Conservation (phyloP, 2,797 vertebrate genomes). For the Prunella strophiata region DNA sequence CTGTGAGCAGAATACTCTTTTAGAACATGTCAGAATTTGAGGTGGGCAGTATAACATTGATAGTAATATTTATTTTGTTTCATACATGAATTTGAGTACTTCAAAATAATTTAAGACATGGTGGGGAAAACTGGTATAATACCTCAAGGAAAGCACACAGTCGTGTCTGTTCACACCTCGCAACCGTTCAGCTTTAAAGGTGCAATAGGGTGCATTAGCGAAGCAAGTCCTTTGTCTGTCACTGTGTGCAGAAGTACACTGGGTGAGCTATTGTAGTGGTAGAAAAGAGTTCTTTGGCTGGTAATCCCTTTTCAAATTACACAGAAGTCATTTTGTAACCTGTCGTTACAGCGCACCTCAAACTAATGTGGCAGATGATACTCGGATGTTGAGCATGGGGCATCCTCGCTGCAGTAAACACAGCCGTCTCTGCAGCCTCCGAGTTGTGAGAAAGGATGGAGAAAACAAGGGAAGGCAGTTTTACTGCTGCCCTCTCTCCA, state of each 20-base stretch:
- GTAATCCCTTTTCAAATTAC: background rate
- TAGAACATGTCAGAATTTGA: background rate
- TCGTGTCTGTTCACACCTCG: background rate
- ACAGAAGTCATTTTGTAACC: conserved; percentile 65
- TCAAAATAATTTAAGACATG: background rate
- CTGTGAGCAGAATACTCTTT: background rate
- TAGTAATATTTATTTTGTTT: background rate
- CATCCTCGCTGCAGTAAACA: conserved; percentile 84
- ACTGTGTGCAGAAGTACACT: background rate
- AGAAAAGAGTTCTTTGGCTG: background rate
- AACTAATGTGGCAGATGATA: conserved; percentile 22
- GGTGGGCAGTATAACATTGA: background rate
- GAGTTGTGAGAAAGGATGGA: conserved; percentile 88
- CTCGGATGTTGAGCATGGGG: background rate
- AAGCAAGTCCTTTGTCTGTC: background rate
- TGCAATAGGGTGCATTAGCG: background rate
- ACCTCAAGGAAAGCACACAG: background rate
- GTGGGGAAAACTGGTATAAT: background rate
- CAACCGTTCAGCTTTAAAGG: background rate
- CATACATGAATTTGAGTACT: background rate
- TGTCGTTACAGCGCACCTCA: conserved; percentile 73
- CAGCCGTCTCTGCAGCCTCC: conserved; percentile 77
- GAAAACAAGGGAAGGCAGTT: conserved; percentile 91
- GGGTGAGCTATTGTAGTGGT: background rate
- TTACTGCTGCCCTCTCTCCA: conserved; percentile 86